Evolutionary conservation across 2,888 invertebrate species (phyloP).

Genomic region (Scrobipalpa costella): DNA sequence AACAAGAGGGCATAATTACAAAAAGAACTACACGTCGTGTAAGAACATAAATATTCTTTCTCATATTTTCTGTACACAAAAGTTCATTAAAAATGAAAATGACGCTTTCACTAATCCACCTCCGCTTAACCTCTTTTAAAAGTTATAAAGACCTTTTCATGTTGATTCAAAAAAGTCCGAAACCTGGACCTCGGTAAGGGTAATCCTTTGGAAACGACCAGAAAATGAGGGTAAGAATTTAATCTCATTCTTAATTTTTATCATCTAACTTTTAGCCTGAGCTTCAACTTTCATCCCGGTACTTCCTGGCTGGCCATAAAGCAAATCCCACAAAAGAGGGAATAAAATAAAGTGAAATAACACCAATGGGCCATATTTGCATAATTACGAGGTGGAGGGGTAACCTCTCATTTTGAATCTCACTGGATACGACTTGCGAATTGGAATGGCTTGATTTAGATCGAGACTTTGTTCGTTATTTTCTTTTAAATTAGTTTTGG

Average conservation of each 20-base stretch:
- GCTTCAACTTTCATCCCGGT: not conserved
- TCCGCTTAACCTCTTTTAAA: constrained; percentile 12
- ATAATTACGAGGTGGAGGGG: constrained; percentile 40
- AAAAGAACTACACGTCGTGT: not conserved
- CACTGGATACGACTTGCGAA: not conserved
- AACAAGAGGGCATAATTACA: not conserved
- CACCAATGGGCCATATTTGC: constrained; percentile 42
- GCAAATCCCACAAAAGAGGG: constrained; percentile 33
- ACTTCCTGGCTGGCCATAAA: constrained; percentile 28
- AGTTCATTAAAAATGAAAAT: constrained; percentile 2
- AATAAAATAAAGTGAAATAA: constrained; percentile 37
- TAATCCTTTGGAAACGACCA: constrained; percentile 25
- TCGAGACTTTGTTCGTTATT: not conserved
- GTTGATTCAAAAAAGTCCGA: constrained; percentile 4
- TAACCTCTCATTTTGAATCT: not conserved
- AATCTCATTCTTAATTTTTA: constrained; percentile 24
- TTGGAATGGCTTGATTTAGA: not conserved
- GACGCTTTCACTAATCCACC: constrained; percentile 1
- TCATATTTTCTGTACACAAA: not conserved
- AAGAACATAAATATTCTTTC: no score
- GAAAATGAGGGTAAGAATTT: constrained; percentile 24
- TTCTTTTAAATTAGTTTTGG: not conserved
- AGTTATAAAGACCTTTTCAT: constrained; percentile 9
- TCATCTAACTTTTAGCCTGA: constrained; percentile 15
- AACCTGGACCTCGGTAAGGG: constrained; percentile 11